These are phyloP conservation scores for Cephalopholis sonnerati DNA, from an alignment of 2,113 vertebrate genomes.

Conservation along the genomic window DNA sequence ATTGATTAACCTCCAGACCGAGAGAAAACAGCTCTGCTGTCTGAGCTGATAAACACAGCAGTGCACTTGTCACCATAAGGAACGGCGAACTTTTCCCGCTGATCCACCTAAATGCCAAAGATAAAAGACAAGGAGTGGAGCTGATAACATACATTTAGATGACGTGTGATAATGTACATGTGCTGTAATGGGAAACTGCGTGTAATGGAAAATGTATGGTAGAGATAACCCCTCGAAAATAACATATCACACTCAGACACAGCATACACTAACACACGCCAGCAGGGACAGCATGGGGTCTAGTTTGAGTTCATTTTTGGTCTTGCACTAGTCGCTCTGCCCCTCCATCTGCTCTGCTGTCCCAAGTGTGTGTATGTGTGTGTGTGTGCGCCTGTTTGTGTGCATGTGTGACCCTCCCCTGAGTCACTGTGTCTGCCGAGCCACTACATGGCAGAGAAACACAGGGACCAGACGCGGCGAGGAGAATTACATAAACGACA, in stretches of 20 bases:
- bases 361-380: conserved; percentile 39
- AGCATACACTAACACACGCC: conserved; percentile 37
- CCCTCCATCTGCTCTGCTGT: conserved; percentile 70
- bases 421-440: conserved; percentile 60
- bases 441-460: conserved; percentile 62
- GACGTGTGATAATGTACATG: not conserved
- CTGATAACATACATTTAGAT: conserved; percentile 17
- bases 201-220: conserved; percentile 33
- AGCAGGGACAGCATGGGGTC: conserved; percentile 55
- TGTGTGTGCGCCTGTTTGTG: conserved; percentile 11
- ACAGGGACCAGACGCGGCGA: conserved; percentile 51
- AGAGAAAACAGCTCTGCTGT: not conserved
- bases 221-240: not conserved
- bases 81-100: not conserved
- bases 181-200: not conserved
- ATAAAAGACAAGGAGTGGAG: not conserved
- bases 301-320: conserved; percentile 59
- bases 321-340: conserved; percentile 62
- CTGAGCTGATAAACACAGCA: not conserved
- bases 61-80: not conserved
- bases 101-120: not conserved
- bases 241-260: conserved; percentile 21
- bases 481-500: conserved; percentile 63
- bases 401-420: conserved; percentile 53
- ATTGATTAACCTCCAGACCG: conserved; percentile 40